Evolutionary conservation across 2,113 vertebrate species (phyloP), one percentile per base, ranked within the genome.

Genomic region (Amia ocellicauda): DNA sequence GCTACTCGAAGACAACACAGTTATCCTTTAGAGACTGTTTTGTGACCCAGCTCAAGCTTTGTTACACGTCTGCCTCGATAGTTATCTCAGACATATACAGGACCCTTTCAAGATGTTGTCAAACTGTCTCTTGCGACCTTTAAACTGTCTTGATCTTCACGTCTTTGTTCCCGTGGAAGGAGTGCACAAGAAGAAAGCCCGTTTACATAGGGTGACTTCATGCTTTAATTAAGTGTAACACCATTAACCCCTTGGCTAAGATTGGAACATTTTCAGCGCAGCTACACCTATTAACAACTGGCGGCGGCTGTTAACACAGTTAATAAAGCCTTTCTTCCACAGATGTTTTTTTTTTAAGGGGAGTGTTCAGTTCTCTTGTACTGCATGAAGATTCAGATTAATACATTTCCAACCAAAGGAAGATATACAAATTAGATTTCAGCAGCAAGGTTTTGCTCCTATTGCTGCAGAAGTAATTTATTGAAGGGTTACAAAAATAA

Each of bases 41-140:
- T 54, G 19, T 24, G 5, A 47, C 45, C 45, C n/a, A 47, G 5
- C 45, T 47, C 51, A 54, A 54, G 51, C 51, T 54, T 47, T 54
- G 51, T 24, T 24, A 2, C 9, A 13, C 22, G 51, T 5, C 51
- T 22, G 51, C 17, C 5, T 23, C 24, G 19, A 54, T 24, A 27
- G 24, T 54, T 54, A 36, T 36, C 31, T 36, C 31, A 36, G 31
- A 36, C 31, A 5, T 36, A 11, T 36, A 13, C 5, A 23, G 45
- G 27, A 22, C n/a, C 11, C 29, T 29, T 1, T n/a, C 27, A 56
- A 47, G 8, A 49, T 64, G 54, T 64, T 58, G 47, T 58, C 42
- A 45, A 58, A 64, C n/a, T 20, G 10, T 47, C 28, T 23, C 4
- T 16, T 58, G 22, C 57, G 41, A 49, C 41, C 54, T 27, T 58